Percentiles rank a stretch among this genome's conserved stretches.
phyloP scores from a whole-genome alignment of 2,888 invertebrate species.

The Troides oblongomaculatus region DNA sequence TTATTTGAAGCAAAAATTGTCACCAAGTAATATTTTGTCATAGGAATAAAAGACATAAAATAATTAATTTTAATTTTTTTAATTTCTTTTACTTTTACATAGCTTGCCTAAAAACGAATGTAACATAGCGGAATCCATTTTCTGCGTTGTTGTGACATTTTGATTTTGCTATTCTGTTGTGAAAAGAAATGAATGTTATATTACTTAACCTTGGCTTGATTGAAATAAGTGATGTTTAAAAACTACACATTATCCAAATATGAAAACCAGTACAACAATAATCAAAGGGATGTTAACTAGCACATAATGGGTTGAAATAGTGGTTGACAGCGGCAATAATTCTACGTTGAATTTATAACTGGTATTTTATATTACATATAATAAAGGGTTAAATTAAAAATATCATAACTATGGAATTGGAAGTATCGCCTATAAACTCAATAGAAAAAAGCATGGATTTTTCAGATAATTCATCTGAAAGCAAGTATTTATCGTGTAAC shows the following conservation, averaged over 20 bases:
- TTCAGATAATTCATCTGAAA: constrained; percentile 64
- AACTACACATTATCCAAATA: constrained; percentile 37
- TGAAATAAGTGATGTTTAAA: constrained; percentile 50
- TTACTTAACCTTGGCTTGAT: constrained; percentile 39
- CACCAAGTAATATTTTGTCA: neutral
- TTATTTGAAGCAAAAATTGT: neutral
- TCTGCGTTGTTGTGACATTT: constrained; percentile 80
- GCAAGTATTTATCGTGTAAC: constrained; percentile 62
- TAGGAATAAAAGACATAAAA: neutral
- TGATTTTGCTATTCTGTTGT: constrained; percentile 52
- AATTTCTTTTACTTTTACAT: neutral
- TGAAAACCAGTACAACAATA: constrained; percentile 37
- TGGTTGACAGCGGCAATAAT: constrained; percentile 68
- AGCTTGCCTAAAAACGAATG: constrained; percentile 36
- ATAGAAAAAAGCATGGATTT: constrained; percentile 63
- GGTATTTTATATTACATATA: constrained; percentile 44
- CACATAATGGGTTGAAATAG: constrained; percentile 74
- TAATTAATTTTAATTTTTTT: neutral
- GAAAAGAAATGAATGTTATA: constrained; percentile 49
- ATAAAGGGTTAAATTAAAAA: constrained; percentile 31
- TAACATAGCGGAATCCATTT: constrained; percentile 67
- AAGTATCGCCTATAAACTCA: constrained; percentile 58
- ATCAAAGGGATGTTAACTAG: constrained; percentile 39
- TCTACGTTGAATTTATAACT: constrained; percentile 47
- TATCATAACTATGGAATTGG: constrained; percentile 63